phyloP scores from a whole-genome alignment of 1,140 invertebrate genomes.

The Dufourea novaeangliae region DNA sequence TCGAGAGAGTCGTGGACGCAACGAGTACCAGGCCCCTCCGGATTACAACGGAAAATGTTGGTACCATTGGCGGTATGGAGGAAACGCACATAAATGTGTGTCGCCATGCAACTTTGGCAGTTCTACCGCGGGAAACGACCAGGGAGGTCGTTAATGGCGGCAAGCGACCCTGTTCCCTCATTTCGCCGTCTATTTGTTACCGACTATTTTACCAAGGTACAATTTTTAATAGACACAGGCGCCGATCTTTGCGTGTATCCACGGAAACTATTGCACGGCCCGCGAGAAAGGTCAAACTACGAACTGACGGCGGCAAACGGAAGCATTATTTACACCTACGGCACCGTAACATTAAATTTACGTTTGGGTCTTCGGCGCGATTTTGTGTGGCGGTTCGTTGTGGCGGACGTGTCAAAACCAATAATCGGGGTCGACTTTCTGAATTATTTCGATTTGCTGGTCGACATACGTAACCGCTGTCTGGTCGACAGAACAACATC shows the following conservation, averaged over 20 bases:
- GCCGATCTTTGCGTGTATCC: neutral
- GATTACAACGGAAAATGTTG: neutral
- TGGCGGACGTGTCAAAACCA: slow-evolving; percentile 1
- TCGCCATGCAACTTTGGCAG: neutral
- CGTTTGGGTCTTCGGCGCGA: neutral
- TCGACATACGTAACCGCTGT: neutral
- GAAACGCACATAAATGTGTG: neutral
- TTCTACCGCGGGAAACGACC: neutral
- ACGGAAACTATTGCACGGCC: neutral
- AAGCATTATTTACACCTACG: neutral
- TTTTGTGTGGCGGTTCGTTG: neutral
- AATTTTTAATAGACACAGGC: neutral
- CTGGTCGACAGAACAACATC: neutral
- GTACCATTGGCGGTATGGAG: neutral
- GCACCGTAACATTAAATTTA: neutral
- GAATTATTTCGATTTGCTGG: neutral
- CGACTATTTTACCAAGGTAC: neutral
- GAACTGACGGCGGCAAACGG: neutral
- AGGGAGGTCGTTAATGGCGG: neutral
- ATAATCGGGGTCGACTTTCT: slow-evolving; percentile 27
- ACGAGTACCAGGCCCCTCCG: neutral
- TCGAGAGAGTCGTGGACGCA: neutral
- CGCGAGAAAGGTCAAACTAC: neutral
- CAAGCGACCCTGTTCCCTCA: neutral
- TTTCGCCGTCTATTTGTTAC: neutral